Evolutionary conservation across 2,113 vertebrate genomes (phyloP).

Genomic region (Elephantulus edwardii): DNA sequence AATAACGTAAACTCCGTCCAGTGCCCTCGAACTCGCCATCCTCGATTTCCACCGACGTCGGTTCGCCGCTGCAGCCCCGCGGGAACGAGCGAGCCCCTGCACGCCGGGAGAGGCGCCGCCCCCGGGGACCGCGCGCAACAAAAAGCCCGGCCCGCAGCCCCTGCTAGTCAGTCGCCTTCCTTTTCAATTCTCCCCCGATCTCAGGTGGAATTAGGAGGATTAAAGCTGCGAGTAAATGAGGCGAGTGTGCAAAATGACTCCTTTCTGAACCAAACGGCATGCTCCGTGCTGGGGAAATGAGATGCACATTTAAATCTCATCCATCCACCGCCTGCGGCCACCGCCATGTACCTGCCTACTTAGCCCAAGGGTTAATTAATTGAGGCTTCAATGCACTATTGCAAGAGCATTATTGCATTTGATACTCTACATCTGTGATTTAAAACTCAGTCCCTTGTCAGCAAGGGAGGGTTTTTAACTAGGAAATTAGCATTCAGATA

Average conservation of each 20-base stretch:
- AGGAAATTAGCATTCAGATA: conserved; percentile 99
- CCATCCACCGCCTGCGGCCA: conserved; percentile 94
- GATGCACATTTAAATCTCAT: conserved; percentile 99
- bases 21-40: conserved; percentile 86
- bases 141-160: conserved; percentile 90
- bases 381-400: conserved; percentile 92
- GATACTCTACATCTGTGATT: conserved; percentile 98
- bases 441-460: conserved; percentile 91
- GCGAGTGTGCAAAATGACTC: conserved; percentile 96
- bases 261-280: conserved; percentile 91
- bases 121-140: conserved; percentile 86
- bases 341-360: conserved; percentile 91
- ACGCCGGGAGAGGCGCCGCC: conserved; percentile 66
- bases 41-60: conserved; percentile 91
- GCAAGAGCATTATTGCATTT: conserved; percentile 92
- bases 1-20: not conserved
- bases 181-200: conserved; percentile 89
- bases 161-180: conserved; percentile 90
- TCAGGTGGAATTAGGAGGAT: conserved; percentile 93
- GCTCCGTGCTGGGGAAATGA: conserved; percentile 95
- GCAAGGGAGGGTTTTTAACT: conserved; percentile 96
- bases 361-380: conserved; percentile 97
- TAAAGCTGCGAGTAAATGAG: conserved; percentile 92
- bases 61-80: conserved; percentile 84
- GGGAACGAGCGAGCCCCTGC: conserved; percentile 77